These are phyloP conservation scores for Clistopyga incitator DNA, from an alignment of 2,888 invertebrate species.

Conservation along the genomic window DNA sequence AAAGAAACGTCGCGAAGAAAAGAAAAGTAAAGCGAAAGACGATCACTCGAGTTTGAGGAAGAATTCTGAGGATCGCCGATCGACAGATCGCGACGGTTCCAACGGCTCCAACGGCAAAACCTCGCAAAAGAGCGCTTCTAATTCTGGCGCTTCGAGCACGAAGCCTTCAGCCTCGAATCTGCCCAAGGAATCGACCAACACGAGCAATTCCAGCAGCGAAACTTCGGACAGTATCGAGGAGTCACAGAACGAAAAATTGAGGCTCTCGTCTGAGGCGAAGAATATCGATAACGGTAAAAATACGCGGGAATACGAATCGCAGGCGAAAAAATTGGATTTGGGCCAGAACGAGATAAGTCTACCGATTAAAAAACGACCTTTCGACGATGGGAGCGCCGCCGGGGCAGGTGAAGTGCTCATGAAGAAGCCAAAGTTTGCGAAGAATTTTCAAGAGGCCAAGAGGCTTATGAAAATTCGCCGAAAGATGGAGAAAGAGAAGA, in stretches of 20 bases:
- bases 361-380: constrained; percentile 80
- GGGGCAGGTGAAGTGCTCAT: constrained; percentile 80
- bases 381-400: constrained; percentile 33
- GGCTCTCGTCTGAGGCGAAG: constrained; percentile 13
- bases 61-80: constrained; percentile 88
- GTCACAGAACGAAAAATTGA: constrained; percentile 66
- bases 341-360: constrained; percentile 73
- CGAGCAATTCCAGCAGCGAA: constrained; percentile 84
- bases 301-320: not conserved
- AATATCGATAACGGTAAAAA: not conserved
- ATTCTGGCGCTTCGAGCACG: constrained; percentile 84
- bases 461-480: constrained; percentile 89
- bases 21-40: constrained; percentile 86
- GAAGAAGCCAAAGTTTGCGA: constrained; percentile 89
- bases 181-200: constrained; percentile 85
- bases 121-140: constrained; percentile 83
- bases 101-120: constrained; percentile 87
- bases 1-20: constrained; percentile 80
- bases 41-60: constrained; percentile 90
- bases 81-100: constrained; percentile 92
- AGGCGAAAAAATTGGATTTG: constrained; percentile 67
- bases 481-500: constrained; percentile 87
- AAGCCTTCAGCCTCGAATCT: constrained; percentile 83
- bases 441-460: constrained; percentile 89
- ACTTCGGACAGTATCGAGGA: constrained; percentile 80